Conservation (phyloP, 2,888 invertebrate genomes). For the Ecdyonurus torrentis region DNA sequence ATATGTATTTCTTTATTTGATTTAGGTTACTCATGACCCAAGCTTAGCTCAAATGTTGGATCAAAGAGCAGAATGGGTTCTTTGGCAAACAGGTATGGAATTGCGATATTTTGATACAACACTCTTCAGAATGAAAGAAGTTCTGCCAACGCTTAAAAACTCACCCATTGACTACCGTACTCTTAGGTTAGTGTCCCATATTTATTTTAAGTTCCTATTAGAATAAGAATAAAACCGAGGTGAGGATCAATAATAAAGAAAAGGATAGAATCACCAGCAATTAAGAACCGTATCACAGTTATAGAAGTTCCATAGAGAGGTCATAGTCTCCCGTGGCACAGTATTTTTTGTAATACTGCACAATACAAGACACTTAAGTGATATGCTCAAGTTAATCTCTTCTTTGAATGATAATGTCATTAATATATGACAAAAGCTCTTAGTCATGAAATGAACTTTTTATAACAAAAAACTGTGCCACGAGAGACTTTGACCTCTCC, state of each 20-base stretch:
- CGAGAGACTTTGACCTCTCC: no score
- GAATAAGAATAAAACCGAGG: background rate
- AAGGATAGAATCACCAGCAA: no score
- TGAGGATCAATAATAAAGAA: background rate
- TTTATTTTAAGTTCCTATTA: background rate
- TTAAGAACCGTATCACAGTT: background rate
- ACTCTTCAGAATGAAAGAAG: slow-evolving; percentile 68
- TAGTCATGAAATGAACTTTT: no score
- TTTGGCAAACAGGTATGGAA: slow-evolving; percentile 87
- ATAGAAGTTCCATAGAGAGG: no score
- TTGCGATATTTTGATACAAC: slow-evolving; percentile 67
- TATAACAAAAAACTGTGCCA: no score
- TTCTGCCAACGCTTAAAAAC: slow-evolving; percentile 38
- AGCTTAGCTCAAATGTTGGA: slow-evolving; percentile 43
- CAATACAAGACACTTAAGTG: no score
- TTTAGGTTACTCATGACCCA: slow-evolving; percentile 9
- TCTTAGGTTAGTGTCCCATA: slow-evolving; percentile 25
- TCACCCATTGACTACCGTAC: slow-evolving; percentile 36
- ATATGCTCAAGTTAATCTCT: no score
- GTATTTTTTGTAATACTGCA: no score
- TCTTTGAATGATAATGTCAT: no score
- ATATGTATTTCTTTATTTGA: slow-evolving; percentile 2
- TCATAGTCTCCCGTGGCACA: no score
- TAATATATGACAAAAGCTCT: no score
- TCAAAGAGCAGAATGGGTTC: slow-evolving; percentile 69